Base-by-base conservation (phyloP, 2,888 invertebrate species). In the Stictocephala bisonia region DNA sequence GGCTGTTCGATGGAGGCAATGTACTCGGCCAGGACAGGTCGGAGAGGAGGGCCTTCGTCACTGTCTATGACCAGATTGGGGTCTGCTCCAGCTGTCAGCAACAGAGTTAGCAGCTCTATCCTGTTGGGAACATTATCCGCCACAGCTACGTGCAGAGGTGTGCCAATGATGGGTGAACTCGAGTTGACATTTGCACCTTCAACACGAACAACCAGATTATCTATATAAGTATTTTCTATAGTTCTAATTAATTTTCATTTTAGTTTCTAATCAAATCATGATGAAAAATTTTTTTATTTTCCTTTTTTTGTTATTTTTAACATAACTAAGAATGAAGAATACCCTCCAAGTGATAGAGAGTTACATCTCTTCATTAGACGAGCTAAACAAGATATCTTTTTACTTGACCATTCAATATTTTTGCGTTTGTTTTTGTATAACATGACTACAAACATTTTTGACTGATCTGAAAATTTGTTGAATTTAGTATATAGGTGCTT, bases 1-100 rank as follows among this genome's bases (percentile, higher is more conserved):
- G 92, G 92, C 56, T 89, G 88, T n/a, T 88, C 86, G 80, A 92
- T 92, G 78, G 91, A 91, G 0, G 92, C 90, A 13, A 95, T 85
- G 83, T 95, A 95, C 83, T 95, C 95, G 0, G 93, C 93, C 1
- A 96, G 84, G 0, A 94, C 92, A 0, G 94, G 92, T 66, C 93
- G 86, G 18, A 95, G 86, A 0, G 91, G 88, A 0, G 91, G 90
- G 50, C 91, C 91, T n/a, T 90, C 89, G 70, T 92, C 91, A 79
- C 89, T 90, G 80, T 89, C 90, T 0, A 93, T 92, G 78, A 91
- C 90, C 79, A 91, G 84, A 82, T 93, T 93, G 0, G 92, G 92
- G 81, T 93, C 90, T 0, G 93, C 92, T 1, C 92, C 93, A 53
- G 88, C 87, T 78, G 89, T 88, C 76, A 93, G 83, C 72, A 93